phyloP scores from a whole-genome alignment of 2,113 vertebrate species.

The Ellobius talpinus region DNA sequence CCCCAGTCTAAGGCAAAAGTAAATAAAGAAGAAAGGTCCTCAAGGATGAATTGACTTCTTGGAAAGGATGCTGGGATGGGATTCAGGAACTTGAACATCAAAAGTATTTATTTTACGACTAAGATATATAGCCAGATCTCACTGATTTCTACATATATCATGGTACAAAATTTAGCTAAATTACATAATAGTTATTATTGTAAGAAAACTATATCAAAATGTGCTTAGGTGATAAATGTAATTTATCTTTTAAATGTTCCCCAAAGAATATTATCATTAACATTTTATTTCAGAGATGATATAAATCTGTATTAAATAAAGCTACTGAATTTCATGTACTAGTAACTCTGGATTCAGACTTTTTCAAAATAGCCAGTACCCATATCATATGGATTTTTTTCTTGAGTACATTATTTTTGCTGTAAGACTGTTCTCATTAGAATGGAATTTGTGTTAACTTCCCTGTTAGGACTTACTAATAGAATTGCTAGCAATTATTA shows the following conservation, averaged over 20 bases:
- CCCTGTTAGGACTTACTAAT: conserved; percentile 92
- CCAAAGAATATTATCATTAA: conserved; percentile 54
- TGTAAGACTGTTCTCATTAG: conserved; percentile 94
- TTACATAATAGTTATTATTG: background rate
- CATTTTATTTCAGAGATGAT: conserved; percentile 69
- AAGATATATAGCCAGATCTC: background rate
- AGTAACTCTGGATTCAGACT: conserved; percentile 90
- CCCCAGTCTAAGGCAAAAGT: background rate
- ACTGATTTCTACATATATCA: conserved; percentile 66
- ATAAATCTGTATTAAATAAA: conserved; percentile 74
- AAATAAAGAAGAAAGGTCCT: conserved; percentile 31
- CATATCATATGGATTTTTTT: conserved; percentile 87
- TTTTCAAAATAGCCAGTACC: conserved; percentile 90
- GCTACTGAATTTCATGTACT: conserved; percentile 85
- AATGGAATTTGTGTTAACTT: conserved; percentile 99
- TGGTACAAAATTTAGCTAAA: conserved; percentile 64
- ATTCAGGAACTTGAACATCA: background rate
- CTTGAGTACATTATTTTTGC: conserved; percentile 89
- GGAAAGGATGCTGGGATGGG: background rate
- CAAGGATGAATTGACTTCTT: conserved; percentile 29
- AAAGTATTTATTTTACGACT: background rate
- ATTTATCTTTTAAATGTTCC: conserved; percentile 60
- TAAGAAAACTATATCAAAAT: conserved; percentile 76
- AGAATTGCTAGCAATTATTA: conserved; percentile 93
- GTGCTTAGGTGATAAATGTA: conserved; percentile 47